Conservation (phyloP, 2,888 invertebrate species). For the Drosophila kuntzei region DNA sequence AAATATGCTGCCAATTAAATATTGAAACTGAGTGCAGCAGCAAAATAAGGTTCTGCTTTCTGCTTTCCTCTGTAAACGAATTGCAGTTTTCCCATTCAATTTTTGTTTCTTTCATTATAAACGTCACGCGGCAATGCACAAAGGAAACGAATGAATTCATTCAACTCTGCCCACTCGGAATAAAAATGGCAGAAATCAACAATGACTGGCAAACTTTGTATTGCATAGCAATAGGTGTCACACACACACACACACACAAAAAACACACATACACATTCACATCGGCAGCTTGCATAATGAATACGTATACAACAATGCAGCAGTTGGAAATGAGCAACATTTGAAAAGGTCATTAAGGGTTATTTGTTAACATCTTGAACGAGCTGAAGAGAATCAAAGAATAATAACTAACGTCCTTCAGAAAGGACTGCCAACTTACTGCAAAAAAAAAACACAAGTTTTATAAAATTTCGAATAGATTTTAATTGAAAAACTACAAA, state of each 20-base stretch:
- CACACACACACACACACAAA: constrained; percentile 12
- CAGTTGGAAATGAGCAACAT: constrained; percentile 28
- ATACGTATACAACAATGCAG: constrained; percentile 32
- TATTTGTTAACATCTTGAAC: constrained; percentile 25
- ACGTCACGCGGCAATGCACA: constrained; percentile 52
- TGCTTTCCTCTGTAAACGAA: constrained; percentile 10
- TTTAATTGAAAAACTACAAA: not conserved
- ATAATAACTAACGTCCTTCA: not conserved
- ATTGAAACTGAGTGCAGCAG: constrained; percentile 53
- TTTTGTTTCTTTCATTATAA: constrained; percentile 56
- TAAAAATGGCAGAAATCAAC: constrained; percentile 37
- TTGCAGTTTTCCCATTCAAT: constrained; percentile 20
- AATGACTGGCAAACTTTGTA: constrained; percentile 41
- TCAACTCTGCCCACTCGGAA: constrained; percentile 16
- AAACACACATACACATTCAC: constrained; percentile 3
- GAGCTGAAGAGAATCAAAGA: not conserved
- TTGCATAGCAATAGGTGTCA: constrained; percentile 45
- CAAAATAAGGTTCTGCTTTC: constrained; percentile 5
- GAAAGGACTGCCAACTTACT: not conserved
- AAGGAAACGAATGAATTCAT: constrained; percentile 47
- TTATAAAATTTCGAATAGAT: not conserved
- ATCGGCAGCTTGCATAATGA: constrained; percentile 15
- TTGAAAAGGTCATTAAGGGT: constrained; percentile 41
- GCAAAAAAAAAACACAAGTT: not conserved
- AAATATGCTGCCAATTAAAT: constrained; percentile 65